Percentiles rank a stretch among this genome's conserved stretches.
These are phyloP conservation scores for Danio tinwini DNA, from an alignment of 2,797 vertebrate species.

Conservation along the genomic window DNA sequence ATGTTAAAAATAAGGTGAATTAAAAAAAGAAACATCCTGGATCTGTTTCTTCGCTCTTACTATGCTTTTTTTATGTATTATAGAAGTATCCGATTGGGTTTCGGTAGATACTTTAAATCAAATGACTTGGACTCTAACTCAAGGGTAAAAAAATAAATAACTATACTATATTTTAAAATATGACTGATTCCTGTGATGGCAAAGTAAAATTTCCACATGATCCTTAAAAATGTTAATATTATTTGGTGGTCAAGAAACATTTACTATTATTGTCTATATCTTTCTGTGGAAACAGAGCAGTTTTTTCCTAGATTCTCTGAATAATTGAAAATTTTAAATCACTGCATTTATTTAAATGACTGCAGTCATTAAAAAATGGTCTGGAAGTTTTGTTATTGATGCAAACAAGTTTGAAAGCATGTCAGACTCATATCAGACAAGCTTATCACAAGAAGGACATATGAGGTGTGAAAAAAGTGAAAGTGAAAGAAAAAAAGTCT, in stretches of 20 bases:
- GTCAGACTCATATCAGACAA: not conserved
- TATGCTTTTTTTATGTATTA: too few relatives aligned
- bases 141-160: too few relatives aligned
- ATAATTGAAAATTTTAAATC: not conserved
- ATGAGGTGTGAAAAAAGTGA: not conserved
- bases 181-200: not conserved
- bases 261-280: not conserved
- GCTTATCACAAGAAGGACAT: too few relatives aligned
- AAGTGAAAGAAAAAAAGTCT: slow-evolving; percentile 56
- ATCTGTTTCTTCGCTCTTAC: too few relatives aligned
- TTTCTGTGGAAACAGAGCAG: not conserved
- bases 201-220: not conserved
- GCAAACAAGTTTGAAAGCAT: not conserved
- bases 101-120: too few relatives aligned
- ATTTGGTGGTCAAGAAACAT: not conserved
- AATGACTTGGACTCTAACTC: too few relatives aligned
- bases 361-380: not conserved
- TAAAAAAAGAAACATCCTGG: too few relatives aligned
- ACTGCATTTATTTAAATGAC: not conserved
- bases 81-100: too few relatives aligned
- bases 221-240: slow-evolving; percentile 1
- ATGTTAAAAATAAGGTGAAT: too few relatives aligned
- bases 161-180: not conserved
- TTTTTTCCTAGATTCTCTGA: not conserved
- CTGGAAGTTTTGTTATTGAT: not conserved